Conservation (phyloP, 1,140 invertebrate species). For the Drosophila lini region DNA sequence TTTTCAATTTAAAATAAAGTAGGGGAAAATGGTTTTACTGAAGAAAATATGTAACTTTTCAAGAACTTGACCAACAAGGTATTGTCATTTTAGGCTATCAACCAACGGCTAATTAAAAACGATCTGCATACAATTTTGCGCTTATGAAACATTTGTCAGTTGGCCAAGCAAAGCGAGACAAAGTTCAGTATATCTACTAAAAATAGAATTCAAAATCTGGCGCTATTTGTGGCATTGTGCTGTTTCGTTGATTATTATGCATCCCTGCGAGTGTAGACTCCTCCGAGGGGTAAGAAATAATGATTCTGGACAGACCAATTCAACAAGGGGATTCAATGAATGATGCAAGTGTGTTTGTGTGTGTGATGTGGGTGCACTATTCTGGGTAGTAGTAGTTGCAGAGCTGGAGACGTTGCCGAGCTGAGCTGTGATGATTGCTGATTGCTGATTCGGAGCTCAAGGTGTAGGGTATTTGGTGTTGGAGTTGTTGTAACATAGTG, state of each 20-base stretch:
- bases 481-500: conserved; percentile 30
- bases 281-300: background rate
- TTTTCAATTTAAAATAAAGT: background rate
- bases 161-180: conserved; percentile 8
- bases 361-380: conserved; percentile 24
- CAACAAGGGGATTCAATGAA: background rate
- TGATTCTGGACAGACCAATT: conserved; percentile 5
- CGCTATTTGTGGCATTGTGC: background rate
- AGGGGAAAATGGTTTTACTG: background rate
- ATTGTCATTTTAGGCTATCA: background rate
- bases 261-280: background rate
- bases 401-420: conserved; percentile 45
- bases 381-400: conserved; percentile 25
- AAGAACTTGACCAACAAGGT: background rate
- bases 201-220: conserved; percentile 1
- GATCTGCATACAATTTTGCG: conserved; percentile 6
- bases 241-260: background rate
- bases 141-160: conserved; percentile 15
- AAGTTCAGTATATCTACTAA: conserved; percentile 1
- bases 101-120: background rate
- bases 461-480: conserved; percentile 33
- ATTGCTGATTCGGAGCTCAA: conserved; percentile 40
- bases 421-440: conserved; percentile 33
- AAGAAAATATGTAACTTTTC: background rate
- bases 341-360: conserved; percentile 16